Evolutionary conservation across 2,797 vertebrate genomes (phyloP).

Genomic region (Pelodytes ibericus): DNA sequence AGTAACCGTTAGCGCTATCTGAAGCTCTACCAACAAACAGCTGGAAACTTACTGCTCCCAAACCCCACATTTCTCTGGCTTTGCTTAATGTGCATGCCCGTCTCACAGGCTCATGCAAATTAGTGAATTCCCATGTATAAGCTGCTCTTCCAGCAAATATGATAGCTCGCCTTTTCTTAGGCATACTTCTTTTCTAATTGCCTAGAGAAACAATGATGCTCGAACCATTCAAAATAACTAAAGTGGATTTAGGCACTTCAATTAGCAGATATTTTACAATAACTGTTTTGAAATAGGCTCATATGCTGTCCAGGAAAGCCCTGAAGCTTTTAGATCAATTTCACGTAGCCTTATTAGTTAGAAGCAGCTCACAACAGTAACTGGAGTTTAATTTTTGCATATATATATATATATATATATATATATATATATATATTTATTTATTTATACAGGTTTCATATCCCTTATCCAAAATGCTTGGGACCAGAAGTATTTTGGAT

Average conservation of each 20-base stretch:
- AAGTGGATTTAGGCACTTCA: conserved; percentile 81
- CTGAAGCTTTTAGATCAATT: conserved; percentile 88
- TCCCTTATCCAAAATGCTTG: no score
- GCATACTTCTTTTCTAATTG: conserved; percentile 12
- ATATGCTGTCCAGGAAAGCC: conserved; percentile 79
- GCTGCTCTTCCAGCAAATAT: not conserved
- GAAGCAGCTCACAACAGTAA: conserved; percentile 78
- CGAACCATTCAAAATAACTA: conserved; percentile 79
- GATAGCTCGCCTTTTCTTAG: conserved; percentile 20
- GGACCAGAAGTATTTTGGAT: no score
- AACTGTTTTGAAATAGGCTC: conserved; percentile 79
- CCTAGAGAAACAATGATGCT: conserved; percentile 52
- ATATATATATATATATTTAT: conserved; percentile 10
- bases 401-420: conserved; percentile 59
- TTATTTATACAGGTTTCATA: no score
- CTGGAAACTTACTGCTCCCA: no score
- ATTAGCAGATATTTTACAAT: conserved; percentile 85
- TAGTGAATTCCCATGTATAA: conserved; percentile 9
- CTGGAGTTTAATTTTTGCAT: conserved; percentile 81
- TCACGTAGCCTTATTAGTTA: conserved; percentile 85
- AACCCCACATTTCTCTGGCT: no score
- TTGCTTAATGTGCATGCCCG: not conserved
- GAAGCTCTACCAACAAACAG: no score
- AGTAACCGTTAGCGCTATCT: no score
- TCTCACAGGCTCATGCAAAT: not conserved